Evolutionary conservation across 1,140 invertebrate genomes (phyloP), one percentile per base, ranked within the genome.

Genomic region (Polyergus mexicanus): DNA sequence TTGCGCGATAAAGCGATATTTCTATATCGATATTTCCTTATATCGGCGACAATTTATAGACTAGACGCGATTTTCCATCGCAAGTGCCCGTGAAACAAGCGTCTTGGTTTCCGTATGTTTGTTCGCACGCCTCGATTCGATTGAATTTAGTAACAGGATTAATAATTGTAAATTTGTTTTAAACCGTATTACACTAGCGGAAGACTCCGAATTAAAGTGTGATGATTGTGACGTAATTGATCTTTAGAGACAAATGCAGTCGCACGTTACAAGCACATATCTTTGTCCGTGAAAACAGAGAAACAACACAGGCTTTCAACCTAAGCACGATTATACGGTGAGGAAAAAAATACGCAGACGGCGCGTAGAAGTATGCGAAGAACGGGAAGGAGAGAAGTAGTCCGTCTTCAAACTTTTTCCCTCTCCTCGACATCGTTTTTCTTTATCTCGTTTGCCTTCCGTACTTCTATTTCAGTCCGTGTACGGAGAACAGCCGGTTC

Each of bases 401-500:
- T 72, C 60, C 28, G 78, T 83, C 78, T 72, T 83, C 38, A 62
- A 83, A 83, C 68, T 83, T 83, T 72, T 81, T 74, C 60, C 44
- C n/a, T 83, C 38, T 22, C 78, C 74, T 83, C 78, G 68, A 83
- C 78, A 74, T 83, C 78, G 78, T 74, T 83, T 74, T 41, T 41
- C 78, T 83, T 83, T 83, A 83, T 83, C 68, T 74, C 78, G 66
- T 81, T 81, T 66, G 78, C 78, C 38, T 47, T 83, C 41, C 56
- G 68, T 54, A 74, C 78, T 83, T 74, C 78, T 83, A 74, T 72
- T 83, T 83, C 78, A 83, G 41, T 54, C 54, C 54, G 78, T 60
- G 72, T 68, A 72, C 78, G 68, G 68, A 74, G 78, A 83, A 83
- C 78, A 83, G 68, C 78, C 78, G 78, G 78, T 83, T 83, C 84